A percentile compares a stretch with the other conserved stretches of the same genome.
phyloP scores from a whole-genome alignment of 1,140 invertebrate genomes.

The Cotesia chilonis region DNA sequence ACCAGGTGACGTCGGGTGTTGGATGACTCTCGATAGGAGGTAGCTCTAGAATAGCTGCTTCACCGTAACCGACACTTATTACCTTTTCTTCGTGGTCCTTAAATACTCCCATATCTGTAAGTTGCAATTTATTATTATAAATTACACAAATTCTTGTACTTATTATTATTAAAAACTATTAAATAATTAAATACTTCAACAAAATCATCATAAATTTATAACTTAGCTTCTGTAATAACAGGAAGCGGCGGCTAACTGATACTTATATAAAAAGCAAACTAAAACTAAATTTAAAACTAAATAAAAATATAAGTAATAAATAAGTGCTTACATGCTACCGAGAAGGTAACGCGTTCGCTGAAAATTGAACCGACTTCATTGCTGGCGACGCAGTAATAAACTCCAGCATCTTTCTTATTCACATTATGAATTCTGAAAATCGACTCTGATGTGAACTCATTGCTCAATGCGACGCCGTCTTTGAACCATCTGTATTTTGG shows the following conservation, averaged over 20 bases:
- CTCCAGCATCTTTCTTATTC: conserved; percentile 80
- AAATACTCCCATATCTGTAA: conserved; percentile 84
- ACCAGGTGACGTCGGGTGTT: conserved; percentile 84
- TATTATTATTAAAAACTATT: no score
- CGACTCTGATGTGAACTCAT: conserved; percentile 76
- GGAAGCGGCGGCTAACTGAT: not conserved
- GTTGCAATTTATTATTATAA: conserved; percentile 34
- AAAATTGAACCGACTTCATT: conserved; percentile 91
- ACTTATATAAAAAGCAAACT: conserved; percentile 12
- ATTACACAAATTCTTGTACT: conserved; percentile 22
- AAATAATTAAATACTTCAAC: no score
- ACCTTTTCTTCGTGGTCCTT: conserved; percentile 74
- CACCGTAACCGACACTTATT: conserved; percentile 77
- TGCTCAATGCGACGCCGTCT: conserved; percentile 78
- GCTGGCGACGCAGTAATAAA: conserved; percentile 89
- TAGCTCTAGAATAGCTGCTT: conserved; percentile 82
- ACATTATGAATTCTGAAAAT: conserved; percentile 85
- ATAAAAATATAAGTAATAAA: conserved; percentile 32
- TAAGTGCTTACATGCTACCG: conserved; percentile 88
- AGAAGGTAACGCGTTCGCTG: conserved; percentile 85
- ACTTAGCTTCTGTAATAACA: conserved; percentile 28
- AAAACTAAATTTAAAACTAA: not conserved
- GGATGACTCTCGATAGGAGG: conserved; percentile 85
- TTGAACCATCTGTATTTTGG: conserved; percentile 91
- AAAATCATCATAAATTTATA: not conserved